phyloP scores from a whole-genome alignment of 2,888 invertebrate genomes.

The Vesta saturnalis region DNA sequence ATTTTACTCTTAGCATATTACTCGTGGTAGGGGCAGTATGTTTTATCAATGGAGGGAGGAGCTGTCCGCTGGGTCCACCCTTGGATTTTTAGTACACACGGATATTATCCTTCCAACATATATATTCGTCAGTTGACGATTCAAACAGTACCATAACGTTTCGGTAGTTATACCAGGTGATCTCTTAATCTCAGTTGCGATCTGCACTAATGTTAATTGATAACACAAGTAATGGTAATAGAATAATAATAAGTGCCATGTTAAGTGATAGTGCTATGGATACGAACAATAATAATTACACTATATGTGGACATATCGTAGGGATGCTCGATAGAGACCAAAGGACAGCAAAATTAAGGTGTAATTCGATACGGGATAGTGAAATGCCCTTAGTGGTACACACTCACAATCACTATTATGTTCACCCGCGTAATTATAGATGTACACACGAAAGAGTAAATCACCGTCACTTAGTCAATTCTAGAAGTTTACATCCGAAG shows the following conservation, averaged over 20 bases:
- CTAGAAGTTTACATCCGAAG: conserved; percentile 44
- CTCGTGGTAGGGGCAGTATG: conserved; percentile 39
- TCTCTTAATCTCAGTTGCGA: conserved; percentile 26
- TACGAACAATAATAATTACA: conserved; percentile 34
- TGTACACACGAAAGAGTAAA: conserved; percentile 17
- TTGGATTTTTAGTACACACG: conserved; percentile 38
- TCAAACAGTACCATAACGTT: conserved; percentile 39
- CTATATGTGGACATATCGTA: conserved; percentile 47
- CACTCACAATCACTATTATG: conserved; percentile 19
- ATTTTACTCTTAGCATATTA: conserved; percentile 31
- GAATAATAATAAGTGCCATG: conserved; percentile 33
- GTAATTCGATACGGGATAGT: conserved; percentile 21
- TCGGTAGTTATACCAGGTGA: conserved; percentile 36
- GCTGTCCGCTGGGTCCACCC: conserved; percentile 35
- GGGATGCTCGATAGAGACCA: conserved; percentile 60
- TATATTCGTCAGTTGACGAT: conserved; percentile 43
- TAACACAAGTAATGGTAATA: conserved; percentile 20
- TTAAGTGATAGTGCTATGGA: conserved; percentile 33
- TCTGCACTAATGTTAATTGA: conserved; percentile 14
- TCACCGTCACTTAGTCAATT: conserved; percentile 32
- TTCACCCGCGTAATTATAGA: conserved; percentile 10
- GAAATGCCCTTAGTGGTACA: conserved; percentile 20
- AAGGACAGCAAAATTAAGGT: conserved; percentile 54
- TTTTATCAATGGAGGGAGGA: conserved; percentile 42
- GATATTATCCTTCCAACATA: conserved; percentile 42